Percentiles rank a stretch among this genome's conserved stretches.
phyloP scores from a whole-genome alignment of 1,140 invertebrate species.

The Diorhabda sublineata region DNA sequence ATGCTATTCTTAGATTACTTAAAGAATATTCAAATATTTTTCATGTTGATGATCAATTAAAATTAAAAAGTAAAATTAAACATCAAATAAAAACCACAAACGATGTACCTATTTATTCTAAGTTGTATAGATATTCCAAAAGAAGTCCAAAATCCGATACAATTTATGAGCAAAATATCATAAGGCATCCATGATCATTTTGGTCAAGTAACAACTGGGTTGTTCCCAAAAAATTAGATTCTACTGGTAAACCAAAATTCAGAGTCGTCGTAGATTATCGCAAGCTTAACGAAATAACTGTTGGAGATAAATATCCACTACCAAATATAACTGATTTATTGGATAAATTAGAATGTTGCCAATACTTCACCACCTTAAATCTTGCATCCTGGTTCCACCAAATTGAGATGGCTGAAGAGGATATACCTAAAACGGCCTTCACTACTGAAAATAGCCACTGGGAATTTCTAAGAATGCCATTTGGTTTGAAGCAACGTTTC shows the following conservation, averaged over 20 bases:
- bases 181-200: neutral
- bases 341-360: slow-evolving; percentile 5
- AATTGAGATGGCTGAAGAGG: too few species aligned
- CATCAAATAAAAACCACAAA: too few species aligned
- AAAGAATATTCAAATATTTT: too few species aligned
- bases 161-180: too few species aligned
- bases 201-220: slow-evolving; percentile 3
- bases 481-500: slow-evolving; percentile 26
- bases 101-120: too few species aligned
- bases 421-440: slow-evolving; percentile 16
- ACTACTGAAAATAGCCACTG: slow-evolving; percentile 19
- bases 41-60: too few species aligned
- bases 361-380: slow-evolving; percentile 18
- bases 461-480: slow-evolving; percentile 24
- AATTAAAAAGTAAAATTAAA: too few species aligned
- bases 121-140: too few species aligned
- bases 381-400: slow-evolving; percentile 1
- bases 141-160: too few species aligned
- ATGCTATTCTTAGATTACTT: too few species aligned
- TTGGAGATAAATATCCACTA: slow-evolving; percentile 10
- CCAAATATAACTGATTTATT: too few species aligned
- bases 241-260: slow-evolving; percentile 23
- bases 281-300: slow-evolving; percentile 18
- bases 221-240: slow-evolving; percentile 15
- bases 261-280: slow-evolving; percentile 22